Evolutionary conservation across 2,797 vertebrate genomes (phyloP), one percentile per base, ranked within the genome.

Genomic region (Phataginus tricuspis): DNA sequence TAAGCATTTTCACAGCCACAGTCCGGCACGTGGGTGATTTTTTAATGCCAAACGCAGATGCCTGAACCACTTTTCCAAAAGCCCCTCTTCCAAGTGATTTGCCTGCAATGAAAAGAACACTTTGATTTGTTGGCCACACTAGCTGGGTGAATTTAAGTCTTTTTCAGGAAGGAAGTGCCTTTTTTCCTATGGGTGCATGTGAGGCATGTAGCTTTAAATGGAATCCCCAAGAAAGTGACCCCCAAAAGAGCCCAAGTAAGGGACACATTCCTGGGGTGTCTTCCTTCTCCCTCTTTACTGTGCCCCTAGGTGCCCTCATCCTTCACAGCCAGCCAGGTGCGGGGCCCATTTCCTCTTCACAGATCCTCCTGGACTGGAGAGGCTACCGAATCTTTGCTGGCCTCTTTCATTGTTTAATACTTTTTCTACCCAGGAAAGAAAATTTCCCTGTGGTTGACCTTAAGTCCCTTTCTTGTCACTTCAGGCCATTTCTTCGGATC

Each of bases 1-100:
- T 99, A 90, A 99, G 98, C 99, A 99, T 99, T 98, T 99, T 99
- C 63, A 99, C 99, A 55, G 99, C 99, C 92, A 99, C 99, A 4
- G 99, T 99, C 96, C 98, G 98, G 98, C 99, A 99, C 2, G 99
- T 98, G 93, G 98, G 98, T n/a, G 98, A 98, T 92, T 98, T 99
- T 94, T 99, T 98, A 78, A 99, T 99, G 90, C 99, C 99, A 89
- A 99, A 99, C 3, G 99, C 99, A 45, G 99, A 99, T 0, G 99
- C 99, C 98, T 99, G 99, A 69, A 99, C 99, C 96, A 99, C 99
- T 97, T 99, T 99, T 42, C 99, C 99, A 29, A 99, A 99, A 75
- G 99, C 99, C 74, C 99, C 99, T 0, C 99, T 99, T 63, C 99
- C 99, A 75, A 99, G 98, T 45, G 99, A 99, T 96, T 99, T 99